A percentile compares a stretch with the other conserved stretches of the same genome.
Conservation (phyloP, 2,113 vertebrate species). For the Scytalopus superciliaris region DNA sequence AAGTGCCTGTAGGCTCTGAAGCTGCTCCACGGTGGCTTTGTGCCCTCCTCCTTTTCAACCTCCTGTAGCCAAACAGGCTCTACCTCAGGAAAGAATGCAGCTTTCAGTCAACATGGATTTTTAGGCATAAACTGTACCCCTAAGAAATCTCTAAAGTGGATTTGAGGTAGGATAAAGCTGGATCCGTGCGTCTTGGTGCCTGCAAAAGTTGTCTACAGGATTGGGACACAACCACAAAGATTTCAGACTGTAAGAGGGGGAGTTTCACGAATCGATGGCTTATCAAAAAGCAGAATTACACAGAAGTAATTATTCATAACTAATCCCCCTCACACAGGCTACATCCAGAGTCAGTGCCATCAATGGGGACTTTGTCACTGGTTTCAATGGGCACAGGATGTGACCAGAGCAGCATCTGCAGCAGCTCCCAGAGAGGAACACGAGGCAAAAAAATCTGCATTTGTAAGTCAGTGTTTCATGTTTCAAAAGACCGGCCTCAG, state of each 20-base stretch:
- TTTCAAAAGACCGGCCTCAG: not conserved
- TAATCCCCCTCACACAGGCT: not conserved
- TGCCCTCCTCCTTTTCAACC: not conserved
- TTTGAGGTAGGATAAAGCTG: not conserved
- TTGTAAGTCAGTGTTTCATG: not conserved
- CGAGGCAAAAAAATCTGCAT: not conserved
- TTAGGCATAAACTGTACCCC: not conserved
- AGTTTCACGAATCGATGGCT: not conserved
- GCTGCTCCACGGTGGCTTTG: not conserved
- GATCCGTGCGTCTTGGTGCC: fast-evolving
- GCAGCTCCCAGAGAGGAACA: not conserved
- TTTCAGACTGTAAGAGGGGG: not conserved
- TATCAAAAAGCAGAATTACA: not conserved
- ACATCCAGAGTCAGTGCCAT: not conserved
- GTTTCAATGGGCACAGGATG: not conserved
- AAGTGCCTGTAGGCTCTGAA: fast-evolving
- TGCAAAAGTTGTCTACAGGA: fast-evolving
- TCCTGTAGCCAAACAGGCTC: not conserved
- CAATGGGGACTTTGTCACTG: slow-evolving; percentile 4
- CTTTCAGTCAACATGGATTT: not conserved
- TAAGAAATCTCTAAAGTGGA: not conserved
- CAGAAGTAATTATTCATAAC: not conserved
- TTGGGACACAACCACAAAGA: not conserved
- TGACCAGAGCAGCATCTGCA: not conserved
- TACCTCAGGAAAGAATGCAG: not conserved